Base-by-base conservation (phyloP, 2,113 vertebrate genomes). In the Xyliphius kryptos region DNA sequence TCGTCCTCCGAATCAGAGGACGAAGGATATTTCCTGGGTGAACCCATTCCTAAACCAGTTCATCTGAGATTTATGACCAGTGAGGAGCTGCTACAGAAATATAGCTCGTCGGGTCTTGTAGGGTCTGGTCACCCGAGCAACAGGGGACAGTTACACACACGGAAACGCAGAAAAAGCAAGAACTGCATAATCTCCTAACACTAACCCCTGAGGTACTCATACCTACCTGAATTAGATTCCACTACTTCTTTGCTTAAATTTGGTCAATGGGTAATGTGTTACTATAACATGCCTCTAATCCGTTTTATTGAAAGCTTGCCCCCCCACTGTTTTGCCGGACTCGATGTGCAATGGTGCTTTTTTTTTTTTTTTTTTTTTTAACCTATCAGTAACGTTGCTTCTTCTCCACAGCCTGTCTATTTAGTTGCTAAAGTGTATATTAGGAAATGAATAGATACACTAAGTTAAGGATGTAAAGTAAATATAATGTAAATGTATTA, bases 401-500 rank as follows among this genome's bases (percentile, higher is more conserved):
- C 70, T 61, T 77, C 66, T 66, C 76, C 63, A 67, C 70, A 70
- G 63, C 74, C 73, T 80, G 78, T 77, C 71, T 75, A 74, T 77
- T 74, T 59, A 61, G 74, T 81, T 69, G 78, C 38, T 22, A 72
- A 74, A 74, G 36, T 89, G 87, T 89, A 86, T 73, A 89, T 87
- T 85, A 77, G 70, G 77, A 81, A 46, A 32, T 6, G 2, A 84
- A 81, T 81, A 81, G 83, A 81, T 79, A 83, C 79, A 76, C 76
- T 89, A 89, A 89, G 74, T 89, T 89, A 89, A 88, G 53, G 72
- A 85, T 77, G 74, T 82, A 61, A 26, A 87, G 85, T 97, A 95
- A 89, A 97, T 97, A 92, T 85, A 74, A 89, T 95, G 93, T 95
- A 96, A 97, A 96, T 93, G 90, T 92, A 91, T 86, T 88, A 91